Evolutionary conservation across 2,888 invertebrate species (phyloP), one percentile per base, ranked within the genome.

Genomic region (Spisula subtruncata): DNA sequence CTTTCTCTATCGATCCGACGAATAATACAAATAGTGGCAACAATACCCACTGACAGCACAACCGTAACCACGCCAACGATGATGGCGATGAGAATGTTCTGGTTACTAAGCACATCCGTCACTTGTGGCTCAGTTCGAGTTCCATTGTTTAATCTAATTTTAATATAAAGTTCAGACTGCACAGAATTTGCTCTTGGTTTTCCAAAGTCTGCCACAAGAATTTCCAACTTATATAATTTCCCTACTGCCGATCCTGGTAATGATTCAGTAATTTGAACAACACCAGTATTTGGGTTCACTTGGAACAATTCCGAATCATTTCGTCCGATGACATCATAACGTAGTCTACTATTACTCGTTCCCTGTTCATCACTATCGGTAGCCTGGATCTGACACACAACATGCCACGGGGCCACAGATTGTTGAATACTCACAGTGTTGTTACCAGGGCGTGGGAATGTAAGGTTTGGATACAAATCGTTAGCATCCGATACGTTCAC

Each of bases 391-490:
- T 89, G 85, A n/a, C 95, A 93, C 18, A 96, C 92, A 51, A 94
- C 85, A 16, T 94, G 90, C 85, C 95, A 95, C 0, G 93, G 90
- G 10, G 92, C 90, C 8, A 93, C 89, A n/a, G 91, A 83, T 48
- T 92, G 91, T 8, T 93, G 91, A 2, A 96, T 85, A 29, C 90
- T 71, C 18, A 95, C 93, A 4, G 95, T 94, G 86, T 93, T 94
- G 86, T 95, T 95, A 14, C 83, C 86, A n/a, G 86, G 83, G 75
- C 87, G 93, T 1, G 96, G 96, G 85, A 95, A 95, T 1, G 88
- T 71, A 51, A 96, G 93, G n/a, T 89, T 84, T 1, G 96, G 96
- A 10, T 93, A 87, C 82, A 95, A 94, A 90, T 96, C 96, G 91
- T 96, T 96, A n/a, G 93, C 93, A 88, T 96, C 96, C 0, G 90